These are phyloP conservation scores for Junonia oenone DNA, from an alignment of 2,888 invertebrate species.

Conservation along the genomic window DNA sequence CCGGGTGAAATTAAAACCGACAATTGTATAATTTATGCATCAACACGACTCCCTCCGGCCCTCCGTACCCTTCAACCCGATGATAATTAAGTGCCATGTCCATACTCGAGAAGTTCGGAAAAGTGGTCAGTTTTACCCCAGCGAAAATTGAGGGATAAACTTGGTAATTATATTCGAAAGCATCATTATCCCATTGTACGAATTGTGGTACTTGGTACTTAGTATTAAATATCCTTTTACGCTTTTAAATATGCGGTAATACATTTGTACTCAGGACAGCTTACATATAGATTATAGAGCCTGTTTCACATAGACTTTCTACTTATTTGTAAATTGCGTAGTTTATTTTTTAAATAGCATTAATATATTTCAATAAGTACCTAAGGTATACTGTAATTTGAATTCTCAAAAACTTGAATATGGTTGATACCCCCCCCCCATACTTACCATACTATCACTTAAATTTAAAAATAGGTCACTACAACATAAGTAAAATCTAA, in stretches of 20 bases:
- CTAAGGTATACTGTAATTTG: too few species aligned
- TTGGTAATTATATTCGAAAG: constrained; percentile 17
- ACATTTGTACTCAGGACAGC: too few species aligned
- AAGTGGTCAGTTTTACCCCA: constrained; percentile 18
- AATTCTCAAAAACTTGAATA: too few species aligned
- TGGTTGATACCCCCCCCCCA: too few species aligned
- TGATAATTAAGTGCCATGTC: constrained; percentile 33
- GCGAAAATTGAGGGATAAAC: constrained; percentile 11
- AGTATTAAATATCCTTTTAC: not conserved
- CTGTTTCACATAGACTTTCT: too few species aligned
- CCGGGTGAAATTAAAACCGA: constrained; percentile 51
- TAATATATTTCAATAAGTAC: too few species aligned
- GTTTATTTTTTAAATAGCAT: too few species aligned
- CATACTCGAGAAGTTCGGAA: constrained; percentile 17
- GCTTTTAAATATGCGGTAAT: not conserved
- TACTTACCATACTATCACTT: too few species aligned
- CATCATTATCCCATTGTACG: constrained; percentile 10
- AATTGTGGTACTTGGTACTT: not conserved
- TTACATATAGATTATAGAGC: too few species aligned
- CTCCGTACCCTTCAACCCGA: constrained; percentile 22
- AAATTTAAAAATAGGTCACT: too few species aligned
- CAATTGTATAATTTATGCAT: constrained; percentile 65
- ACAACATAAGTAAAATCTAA: too few species aligned
- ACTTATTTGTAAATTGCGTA: too few species aligned
- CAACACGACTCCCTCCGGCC: not conserved